phyloP scores from a whole-genome alignment of 2,113 vertebrate species.

The Sigmodon hispidus region DNA sequence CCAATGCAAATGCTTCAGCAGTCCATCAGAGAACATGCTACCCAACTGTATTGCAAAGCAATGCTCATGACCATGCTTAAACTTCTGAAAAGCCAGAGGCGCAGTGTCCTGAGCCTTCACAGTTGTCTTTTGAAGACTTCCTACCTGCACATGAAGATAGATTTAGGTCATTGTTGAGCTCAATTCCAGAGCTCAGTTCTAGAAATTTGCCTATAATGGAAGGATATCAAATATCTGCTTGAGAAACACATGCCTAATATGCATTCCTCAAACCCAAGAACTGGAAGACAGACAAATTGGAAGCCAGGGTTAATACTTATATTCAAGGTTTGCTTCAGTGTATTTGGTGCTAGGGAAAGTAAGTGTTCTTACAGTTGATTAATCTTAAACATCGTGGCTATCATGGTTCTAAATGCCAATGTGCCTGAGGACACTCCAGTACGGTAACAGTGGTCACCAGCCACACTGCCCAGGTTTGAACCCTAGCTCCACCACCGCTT shows the following conservation, averaged over 20 bases:
- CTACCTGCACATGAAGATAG: background rate
- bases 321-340: background rate
- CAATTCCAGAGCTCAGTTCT: background rate
- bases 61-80: rapidly evolving
- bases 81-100: background rate
- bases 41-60: background rate
- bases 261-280: background rate
- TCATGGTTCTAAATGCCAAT: background rate
- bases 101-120: background rate
- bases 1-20: background rate
- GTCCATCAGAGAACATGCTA: background rate
- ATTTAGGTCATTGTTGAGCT: background rate
- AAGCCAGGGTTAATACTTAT: background rate
- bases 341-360: background rate
- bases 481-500: background rate
- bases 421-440: background rate
- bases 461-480: background rate
- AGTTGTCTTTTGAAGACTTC: background rate
- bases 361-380: slow-evolving; percentile 34
- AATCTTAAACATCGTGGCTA: background rate
- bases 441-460: background rate
- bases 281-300: slow-evolving; percentile 20
- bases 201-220: background rate
- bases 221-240: slow-evolving; percentile 10
- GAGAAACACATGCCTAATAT: background rate